Percentiles rank a stretch among this genome's conserved stretches.
Conservation (phyloP, 1,140 invertebrate species). For the Aradophagus sp. region DNA sequence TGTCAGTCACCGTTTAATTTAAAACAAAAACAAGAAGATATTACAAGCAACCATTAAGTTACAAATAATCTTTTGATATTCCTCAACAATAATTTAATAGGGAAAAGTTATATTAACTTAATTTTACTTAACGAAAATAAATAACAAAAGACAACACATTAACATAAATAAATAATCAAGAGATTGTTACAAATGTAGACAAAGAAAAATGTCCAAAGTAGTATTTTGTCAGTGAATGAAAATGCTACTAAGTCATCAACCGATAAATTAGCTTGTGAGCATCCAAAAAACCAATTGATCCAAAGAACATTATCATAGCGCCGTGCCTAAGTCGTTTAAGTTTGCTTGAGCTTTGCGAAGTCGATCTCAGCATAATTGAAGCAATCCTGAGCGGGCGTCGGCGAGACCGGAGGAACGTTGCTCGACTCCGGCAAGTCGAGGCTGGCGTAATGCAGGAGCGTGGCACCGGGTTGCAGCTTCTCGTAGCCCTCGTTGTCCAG, state of each 20-base stretch:
- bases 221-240: no score
- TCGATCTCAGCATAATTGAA: constrained; percentile 84
- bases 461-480: constrained; percentile 63
- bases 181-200: neutral
- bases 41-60: no score
- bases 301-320: constrained; percentile 3
- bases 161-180: no score
- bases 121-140: no score
- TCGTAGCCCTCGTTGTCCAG: constrained; percentile 66
- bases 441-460: constrained; percentile 80
- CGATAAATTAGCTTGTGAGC: no score
- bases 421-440: constrained; percentile 77
- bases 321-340: constrained; percentile 50
- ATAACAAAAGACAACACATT: neutral
- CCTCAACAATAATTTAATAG: no score
- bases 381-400: constrained; percentile 70
- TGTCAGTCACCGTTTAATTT: no score
- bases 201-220: no score
- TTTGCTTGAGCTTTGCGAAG: constrained; percentile 78
- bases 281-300: constrained; percentile 18
- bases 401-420: constrained; percentile 66
- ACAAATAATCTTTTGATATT: no score
- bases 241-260: no score
- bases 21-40: no score
- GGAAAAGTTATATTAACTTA: no score